Evolutionary conservation across 2,888 invertebrate genomes (phyloP), one percentile per base, ranked within the genome.

Genomic region (Oscheius sp.): DNA sequence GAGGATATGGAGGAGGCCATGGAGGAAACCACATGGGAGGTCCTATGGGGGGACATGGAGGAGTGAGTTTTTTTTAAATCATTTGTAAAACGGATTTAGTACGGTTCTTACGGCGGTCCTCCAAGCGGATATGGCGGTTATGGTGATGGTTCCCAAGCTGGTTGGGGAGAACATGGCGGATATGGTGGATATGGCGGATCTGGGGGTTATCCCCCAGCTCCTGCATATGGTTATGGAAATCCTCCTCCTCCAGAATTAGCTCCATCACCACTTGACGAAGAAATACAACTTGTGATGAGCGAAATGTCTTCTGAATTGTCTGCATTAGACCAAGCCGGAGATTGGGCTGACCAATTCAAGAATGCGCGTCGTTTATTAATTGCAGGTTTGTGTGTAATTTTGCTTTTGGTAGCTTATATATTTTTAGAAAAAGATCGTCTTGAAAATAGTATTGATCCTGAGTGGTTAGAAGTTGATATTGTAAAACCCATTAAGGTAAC

Each of bases 401-500:
- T 5, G 12, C 49, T 16, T 35, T 46, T 16, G 13, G 25, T 45
- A 27, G n/a, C 25, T 25, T 3, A 12, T n/a, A n/a, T n/a, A 23
- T 61, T 76, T 82, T 63, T 61, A 85, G 88, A 88, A 75, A 81
- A 82, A 9, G 85, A 84, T 12, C 78, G 79, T 7, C 72, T 88
- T 45, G 85, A 86, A 69, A 84, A 85, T 72, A 82, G 79, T 59
- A 84, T 84, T 29, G 88, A 88, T 66, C 88, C 88, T 13, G 88
- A 88, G 72, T 88, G 87, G 86, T 70, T 88, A 3, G 88, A 88
- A 73, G 86, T 88, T 1, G 88, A 88, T 73, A 83, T 87, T 68
- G 77, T 81, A 18, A 88, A 87, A 77, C 87, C 86, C 25, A 86
- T 88, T 58, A 85, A 85, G 66, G 81, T 88, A 2, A 81, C 80